Base-by-base conservation (phyloP, 2,113 vertebrate genomes). In the Notarius quadriscutis region DNA sequence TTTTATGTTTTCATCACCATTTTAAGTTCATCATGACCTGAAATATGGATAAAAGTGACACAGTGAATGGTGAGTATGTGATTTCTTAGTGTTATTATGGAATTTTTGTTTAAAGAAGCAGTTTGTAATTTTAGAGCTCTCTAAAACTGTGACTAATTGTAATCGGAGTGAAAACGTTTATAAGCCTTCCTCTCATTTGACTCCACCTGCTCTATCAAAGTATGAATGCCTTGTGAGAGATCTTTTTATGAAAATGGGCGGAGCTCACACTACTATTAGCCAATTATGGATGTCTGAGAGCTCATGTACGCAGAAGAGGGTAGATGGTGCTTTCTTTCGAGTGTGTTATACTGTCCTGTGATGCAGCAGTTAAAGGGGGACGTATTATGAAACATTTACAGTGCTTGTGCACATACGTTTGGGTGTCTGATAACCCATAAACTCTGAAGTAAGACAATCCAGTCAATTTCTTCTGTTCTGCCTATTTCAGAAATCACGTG, bases 1-100 rank as follows among this genome's bases (percentile, higher is more conserved):
- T 79, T n/a, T 78, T 84, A 84, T 88, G 84, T 91, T 82, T 89
- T 71, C 91, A 89, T 89, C 81, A 65, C 87, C 88, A 89, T 89
- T 12, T 88, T 86, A 84, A 89, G 58, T 91, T 89, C 55, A 89
- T 84, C 81, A 51, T 51, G 72, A 87, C 83, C 84, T 72, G 88
- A 86, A 87, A 80, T 90, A 30, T 84, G 86, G 85, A 86, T 55
- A n/a, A 27, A 72, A 12, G 53, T 83, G 80, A 78, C 25, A 72
- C 18, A 30, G 1, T 62, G 8, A n/a, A 65, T 18, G 84, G 87
- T 88, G 83, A 88, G 87, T 88, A 27, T n/a, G 25, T 60, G 41
- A 58, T 60, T 55, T 79, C 7, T 79, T 8, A 51, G 41, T 22
- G 69, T 41, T 30, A 60, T 63, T 25, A 3, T 65, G 8, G 1